A percentile compares a stretch with the other conserved stretches of the same genome.
Evolutionary conservation across 2,888 invertebrate species (phyloP).

Genomic region (Epsilonema sp.): DNA sequence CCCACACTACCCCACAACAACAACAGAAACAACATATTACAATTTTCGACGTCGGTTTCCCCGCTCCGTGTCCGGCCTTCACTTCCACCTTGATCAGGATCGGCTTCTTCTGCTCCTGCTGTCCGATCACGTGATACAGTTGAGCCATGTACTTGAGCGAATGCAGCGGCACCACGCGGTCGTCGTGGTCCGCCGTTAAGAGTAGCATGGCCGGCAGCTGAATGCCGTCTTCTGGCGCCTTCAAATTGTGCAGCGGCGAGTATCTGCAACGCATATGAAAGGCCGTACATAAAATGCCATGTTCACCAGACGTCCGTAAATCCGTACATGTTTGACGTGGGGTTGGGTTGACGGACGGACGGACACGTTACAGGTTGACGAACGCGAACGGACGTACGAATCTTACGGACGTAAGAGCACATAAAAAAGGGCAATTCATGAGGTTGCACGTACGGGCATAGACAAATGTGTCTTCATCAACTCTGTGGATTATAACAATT

Average conservation of each 20-base stretch:
- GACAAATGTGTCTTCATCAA: too few relatives aligned
- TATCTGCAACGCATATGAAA: constrained; percentile 36
- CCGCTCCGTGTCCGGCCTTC: constrained; percentile 87
- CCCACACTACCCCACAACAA: too few relatives aligned
- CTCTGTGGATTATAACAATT: too few relatives aligned
- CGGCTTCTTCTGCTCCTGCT: constrained; percentile 47
- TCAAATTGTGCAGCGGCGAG: constrained; percentile 82
- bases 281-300: too few relatives aligned
- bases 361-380: too few relatives aligned
- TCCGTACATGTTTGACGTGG: too few relatives aligned
- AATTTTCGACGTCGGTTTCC: constrained; percentile 82
- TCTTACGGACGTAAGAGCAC: too few relatives aligned
- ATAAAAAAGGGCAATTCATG: too few relatives aligned
- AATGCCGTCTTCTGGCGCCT: constrained; percentile 37
- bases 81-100: constrained; percentile 72
- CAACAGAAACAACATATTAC: constrained; percentile 43
- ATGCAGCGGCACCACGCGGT: constrained; percentile 89
- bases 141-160: constrained; percentile 82
- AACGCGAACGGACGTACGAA: too few relatives aligned
- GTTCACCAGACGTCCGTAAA: too few relatives aligned
- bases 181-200: constrained; percentile 93
- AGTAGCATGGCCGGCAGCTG: constrained; percentile 79
- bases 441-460: too few relatives aligned
- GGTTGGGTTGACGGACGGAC: too few relatives aligned
- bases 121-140: constrained; percentile 47